These are phyloP conservation scores for Nephrocerus scutellatus DNA, from an alignment of 2,888 invertebrate genomes.

Conservation along the genomic window DNA sequence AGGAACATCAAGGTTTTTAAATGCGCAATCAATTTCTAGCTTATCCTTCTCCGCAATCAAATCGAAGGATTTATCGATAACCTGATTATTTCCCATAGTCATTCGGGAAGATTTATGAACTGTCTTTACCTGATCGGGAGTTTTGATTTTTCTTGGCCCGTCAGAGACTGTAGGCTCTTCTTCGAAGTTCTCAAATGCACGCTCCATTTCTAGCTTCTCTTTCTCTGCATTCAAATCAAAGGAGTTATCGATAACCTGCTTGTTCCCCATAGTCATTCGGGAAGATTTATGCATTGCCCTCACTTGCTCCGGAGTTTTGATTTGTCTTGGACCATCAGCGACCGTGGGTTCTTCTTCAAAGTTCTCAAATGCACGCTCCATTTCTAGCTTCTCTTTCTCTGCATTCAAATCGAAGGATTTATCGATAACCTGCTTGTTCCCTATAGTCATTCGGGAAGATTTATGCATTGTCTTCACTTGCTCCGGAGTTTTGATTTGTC, in stretches of 20 bases:
- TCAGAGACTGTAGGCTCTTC: background rate
- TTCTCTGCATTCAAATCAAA: constrained; percentile 10
- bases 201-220: constrained; percentile 5
- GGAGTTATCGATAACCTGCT: background rate
- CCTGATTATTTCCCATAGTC: too few species aligned
- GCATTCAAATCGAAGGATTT: constrained; percentile 3
- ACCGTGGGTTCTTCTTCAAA: constrained; percentile 10
- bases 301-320: constrained; percentile 10
- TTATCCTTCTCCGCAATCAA: too few species aligned
- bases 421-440: background rate
- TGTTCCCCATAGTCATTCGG: constrained; percentile 8
- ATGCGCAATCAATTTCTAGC: too few species aligned
- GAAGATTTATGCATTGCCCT: background rate
- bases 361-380: constrained; percentile 8
- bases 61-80: too few species aligned
- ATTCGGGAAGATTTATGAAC: too few species aligned
- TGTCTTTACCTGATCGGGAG: too few species aligned
- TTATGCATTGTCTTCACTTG: background rate
- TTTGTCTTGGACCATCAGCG: too few species aligned
- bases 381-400: background rate
- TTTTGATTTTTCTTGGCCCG: too few species aligned
- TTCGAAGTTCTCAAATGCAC: constrained; percentile 12
- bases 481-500: too few species aligned
- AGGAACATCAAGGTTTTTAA: too few species aligned
- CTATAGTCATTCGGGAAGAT: constrained; percentile 5